Evolutionary conservation across 92 coral and sea anemone species (phyloP), one percentile per base, ranked within the genome.

Genomic region (Phenganax marumi): DNA sequence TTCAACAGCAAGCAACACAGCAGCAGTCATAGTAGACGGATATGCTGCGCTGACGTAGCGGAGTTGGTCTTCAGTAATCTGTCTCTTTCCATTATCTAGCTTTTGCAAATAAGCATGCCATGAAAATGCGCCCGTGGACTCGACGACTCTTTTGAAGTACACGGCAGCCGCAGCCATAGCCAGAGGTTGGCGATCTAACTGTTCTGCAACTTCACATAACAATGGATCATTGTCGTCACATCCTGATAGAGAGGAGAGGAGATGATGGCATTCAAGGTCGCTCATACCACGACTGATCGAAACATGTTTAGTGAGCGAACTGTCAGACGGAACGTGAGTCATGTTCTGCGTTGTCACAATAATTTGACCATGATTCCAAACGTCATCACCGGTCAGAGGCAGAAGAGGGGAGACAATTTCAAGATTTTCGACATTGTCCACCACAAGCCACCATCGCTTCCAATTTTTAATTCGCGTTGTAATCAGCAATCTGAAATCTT

Each of bases 81-180:
- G 65, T 51, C 66, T 21, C n/a, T n/a, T 16, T 23, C 49, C 81
- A 25, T 68, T 49, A 50, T 50, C 51, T 50, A 65, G 66, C 17
- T 58, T 63, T 25, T 63, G 70, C 19, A 79, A 0, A 49, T 79
- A 79, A 13, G 57, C 14, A 17, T 17, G 19, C 80, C 80, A 75
- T 12, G 80, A 51, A 75, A 78, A 85, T 56, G 10, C 46, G 9
- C 52, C 50, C n/a, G 14, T 52, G 78, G 8, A 52, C 50, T 72
- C 25, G 46, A 25, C 66, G 49, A 25, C 85, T 52, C 65, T 50
- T 79, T 79, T 77, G 68, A 85, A 58, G 25, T 79, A 85, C 39
- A 43, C 61, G 4, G 85, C 88, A 13, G 88, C 88, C 52, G 66
- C 78, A 18, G 88, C 88, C 26, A 85, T 64, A 18, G 88, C 88